Conservation (phyloP, 2,113 vertebrate genomes). For the Istiophorus platypterus region DNA sequence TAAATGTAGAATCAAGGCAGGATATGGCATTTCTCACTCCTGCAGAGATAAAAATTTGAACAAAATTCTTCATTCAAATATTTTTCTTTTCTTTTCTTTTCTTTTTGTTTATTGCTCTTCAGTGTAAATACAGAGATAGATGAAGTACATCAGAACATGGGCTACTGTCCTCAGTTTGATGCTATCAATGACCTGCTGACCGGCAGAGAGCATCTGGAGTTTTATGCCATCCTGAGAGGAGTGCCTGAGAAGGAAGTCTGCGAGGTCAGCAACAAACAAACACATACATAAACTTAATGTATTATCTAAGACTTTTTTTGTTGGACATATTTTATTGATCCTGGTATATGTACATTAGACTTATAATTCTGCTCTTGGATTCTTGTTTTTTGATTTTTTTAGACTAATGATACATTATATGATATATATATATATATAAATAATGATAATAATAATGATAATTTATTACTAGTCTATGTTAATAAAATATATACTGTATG, state of each 20-base stretch:
- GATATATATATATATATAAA: neutral
- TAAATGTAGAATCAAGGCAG: neutral
- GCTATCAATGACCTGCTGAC: constrained; percentile 96
- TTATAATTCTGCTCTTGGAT: neutral
- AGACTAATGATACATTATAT: neutral
- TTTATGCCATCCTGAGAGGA: constrained; percentile 96
- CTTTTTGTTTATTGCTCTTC: constrained; percentile 19
- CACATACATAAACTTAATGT: neutral
- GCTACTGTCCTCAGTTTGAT: constrained; percentile 98
- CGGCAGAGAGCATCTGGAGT: constrained; percentile 96
- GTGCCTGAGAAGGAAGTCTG: constrained; percentile 98
- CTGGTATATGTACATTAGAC: neutral
- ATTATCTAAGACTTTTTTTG: neutral
- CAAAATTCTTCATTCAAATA: neutral
- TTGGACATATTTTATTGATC: neutral
- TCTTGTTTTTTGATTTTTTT: neutral
- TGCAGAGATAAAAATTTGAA: neutral
- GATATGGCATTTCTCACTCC: neutral
- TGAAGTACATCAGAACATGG: constrained; percentile 98
- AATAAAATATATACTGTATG: neutral
- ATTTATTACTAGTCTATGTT: too few relatives aligned
- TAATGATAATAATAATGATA: too few relatives aligned
- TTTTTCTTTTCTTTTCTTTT: neutral
- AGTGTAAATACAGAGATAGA: constrained; percentile 93
- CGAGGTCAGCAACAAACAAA: constrained; percentile 85